Conservation (phyloP, 2,888 invertebrate genomes). For the Rhaphigaster nebulosa region DNA sequence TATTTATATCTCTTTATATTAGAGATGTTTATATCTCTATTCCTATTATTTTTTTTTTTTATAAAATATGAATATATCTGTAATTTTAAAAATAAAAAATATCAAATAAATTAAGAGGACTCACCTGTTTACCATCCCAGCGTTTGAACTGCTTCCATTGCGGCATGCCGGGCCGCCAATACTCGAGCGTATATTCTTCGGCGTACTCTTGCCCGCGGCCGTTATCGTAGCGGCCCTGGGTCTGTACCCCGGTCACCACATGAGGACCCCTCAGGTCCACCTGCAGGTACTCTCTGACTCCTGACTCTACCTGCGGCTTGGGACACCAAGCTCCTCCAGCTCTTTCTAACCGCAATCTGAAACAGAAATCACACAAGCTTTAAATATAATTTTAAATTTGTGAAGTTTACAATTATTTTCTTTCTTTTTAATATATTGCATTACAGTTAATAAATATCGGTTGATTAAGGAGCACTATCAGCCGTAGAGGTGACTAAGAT, state of each 20-base stretch:
- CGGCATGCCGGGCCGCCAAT: conserved; percentile 75
- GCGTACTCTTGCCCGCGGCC: conserved; percentile 83
- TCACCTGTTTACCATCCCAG: conserved; percentile 78
- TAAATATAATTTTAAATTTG: not conserved
- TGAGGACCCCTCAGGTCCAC: conserved; percentile 75
- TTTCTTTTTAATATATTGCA: not conserved
- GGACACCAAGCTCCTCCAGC: conserved; percentile 87
- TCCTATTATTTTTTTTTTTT: too few species aligned
- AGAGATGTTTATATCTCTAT: too few species aligned
- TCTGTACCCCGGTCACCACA: conserved; percentile 80
- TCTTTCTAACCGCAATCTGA: conserved; percentile 77
- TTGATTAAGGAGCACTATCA: too few species aligned
- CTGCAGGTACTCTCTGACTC: conserved; percentile 78
- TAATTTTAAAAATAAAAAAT: not conserved
- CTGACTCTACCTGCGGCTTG: conserved; percentile 75
- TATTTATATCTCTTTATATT: too few species aligned
- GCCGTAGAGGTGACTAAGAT: not conserved
- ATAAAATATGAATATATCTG: too few species aligned
- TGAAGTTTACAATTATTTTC: not conserved
- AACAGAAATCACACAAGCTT: conserved; percentile 62
- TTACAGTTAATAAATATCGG: too few species aligned
- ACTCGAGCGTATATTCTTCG: conserved; percentile 79
- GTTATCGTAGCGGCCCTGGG: conserved; percentile 83
- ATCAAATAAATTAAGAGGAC: conserved; percentile 56
- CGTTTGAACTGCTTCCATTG: conserved; percentile 78